These are phyloP conservation scores for Pyrocoelia pectoralis DNA, from an alignment of 2,888 invertebrate species.

Conservation along the genomic window DNA sequence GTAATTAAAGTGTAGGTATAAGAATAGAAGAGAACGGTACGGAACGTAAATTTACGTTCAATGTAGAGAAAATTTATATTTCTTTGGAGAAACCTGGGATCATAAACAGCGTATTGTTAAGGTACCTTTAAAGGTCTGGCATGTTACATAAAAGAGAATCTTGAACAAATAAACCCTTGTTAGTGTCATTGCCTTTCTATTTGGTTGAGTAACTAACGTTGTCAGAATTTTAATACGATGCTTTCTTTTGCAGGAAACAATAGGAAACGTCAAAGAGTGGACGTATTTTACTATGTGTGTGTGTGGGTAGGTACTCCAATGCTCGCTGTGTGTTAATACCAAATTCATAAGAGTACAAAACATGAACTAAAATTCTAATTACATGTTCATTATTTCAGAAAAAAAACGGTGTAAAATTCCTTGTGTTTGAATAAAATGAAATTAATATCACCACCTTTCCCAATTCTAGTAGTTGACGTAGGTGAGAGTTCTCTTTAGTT, in stretches of 20 bases:
- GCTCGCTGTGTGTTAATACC: not conserved
- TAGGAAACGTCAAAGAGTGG: not conserved
- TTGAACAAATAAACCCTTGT: conserved; percentile 1
- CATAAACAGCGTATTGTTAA: not conserved
- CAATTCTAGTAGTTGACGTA: too few species aligned
- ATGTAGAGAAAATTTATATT: not conserved
- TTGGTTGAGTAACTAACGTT: conserved; percentile 5
- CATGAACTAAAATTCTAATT: not conserved
- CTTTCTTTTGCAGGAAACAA: conserved; percentile 1
- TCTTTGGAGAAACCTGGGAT: not conserved
- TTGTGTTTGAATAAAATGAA: not conserved
- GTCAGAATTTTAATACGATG: not conserved
- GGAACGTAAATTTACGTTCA: too few species aligned
- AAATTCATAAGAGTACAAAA: not conserved
- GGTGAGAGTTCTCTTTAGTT: too few species aligned
- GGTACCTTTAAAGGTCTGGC: not conserved
- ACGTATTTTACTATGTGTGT: conserved; percentile 1
- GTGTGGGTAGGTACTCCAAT: not conserved
- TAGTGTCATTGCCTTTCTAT: conserved; percentile 1
- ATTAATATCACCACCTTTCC: too few species aligned
- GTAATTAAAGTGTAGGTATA: not conserved
- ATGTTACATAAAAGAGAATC: conserved; percentile 1
- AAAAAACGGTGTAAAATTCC: not conserved
- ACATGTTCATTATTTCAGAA: not conserved
- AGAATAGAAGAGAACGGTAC: not conserved